Evolutionary conservation across 2,113 vertebrate genomes (phyloP), one percentile per base, ranked within the genome.

Genomic region (Corythaeola cristata): DNA sequence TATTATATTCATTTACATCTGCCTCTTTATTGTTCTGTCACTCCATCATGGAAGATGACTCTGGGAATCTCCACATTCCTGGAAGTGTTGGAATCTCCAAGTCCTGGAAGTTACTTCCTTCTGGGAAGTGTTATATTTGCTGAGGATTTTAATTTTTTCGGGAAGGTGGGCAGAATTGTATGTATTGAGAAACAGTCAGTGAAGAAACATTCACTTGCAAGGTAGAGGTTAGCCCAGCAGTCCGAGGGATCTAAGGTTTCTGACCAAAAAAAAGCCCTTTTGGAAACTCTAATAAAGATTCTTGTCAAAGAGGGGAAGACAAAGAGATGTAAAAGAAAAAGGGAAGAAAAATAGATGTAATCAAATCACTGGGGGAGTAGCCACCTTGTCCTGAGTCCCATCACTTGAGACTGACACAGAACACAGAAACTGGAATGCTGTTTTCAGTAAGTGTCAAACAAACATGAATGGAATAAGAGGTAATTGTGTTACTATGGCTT

Each of bases 131-230:
- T 47, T 82, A 10, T 2, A 35, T 66, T 69, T 69, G 11, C 26
- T 52, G 15, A 82, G 18, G 16, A 47, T 24, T 64, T 63, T 13
- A 19, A 19, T 20, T 49, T 30, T 37, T 37, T 19, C 10, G 3
- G 2, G 7, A 3, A 44, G 0, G 5, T 8, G 8, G 15, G 3
- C 3, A 64, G 16, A 77, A 30, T 35, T 76, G 3, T 32, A 18
- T n/a, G 2, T 21, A 74, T 84, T 75, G n/a, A 72, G 37, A 88
- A 79, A 50, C 18, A 12, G 35, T 5, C 15, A 14, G 32, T 62
- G 66, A 85, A 56, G 27, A 81, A 69, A 53, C 15, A 10, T 30
- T 69, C 9, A 18, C 3, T 58, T 62, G 4, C 1, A 13, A 78
- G 13, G 2, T 30, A 16, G 27, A 63, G 15, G 37, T 15, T 63